These are phyloP conservation scores for Muricea muricata DNA, from an alignment of 92 coral and sea anemone genomes.

Conservation along the genomic window DNA sequence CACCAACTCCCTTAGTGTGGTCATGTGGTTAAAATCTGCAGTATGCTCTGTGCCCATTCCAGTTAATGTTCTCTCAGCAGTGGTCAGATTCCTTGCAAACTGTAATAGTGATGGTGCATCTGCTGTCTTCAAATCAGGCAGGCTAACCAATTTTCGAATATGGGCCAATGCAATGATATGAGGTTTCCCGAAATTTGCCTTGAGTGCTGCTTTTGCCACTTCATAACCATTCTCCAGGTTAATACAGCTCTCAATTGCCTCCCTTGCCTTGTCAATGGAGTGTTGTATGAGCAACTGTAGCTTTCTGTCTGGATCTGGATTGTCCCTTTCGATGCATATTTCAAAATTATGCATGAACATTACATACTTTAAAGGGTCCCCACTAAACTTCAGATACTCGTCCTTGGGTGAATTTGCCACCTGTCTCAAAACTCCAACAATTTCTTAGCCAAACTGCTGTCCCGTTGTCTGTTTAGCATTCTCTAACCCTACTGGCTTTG, in stretches of 20 bases:
- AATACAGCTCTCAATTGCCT: constrained; percentile 70
- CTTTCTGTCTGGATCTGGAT: constrained; percentile 53
- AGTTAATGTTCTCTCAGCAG: constrained; percentile 49
- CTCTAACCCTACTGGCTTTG: neutral
- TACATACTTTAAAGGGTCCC: constrained; percentile 38
- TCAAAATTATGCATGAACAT: constrained; percentile 55
- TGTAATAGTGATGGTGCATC: constrained; percentile 40
- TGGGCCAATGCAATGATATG: constrained; percentile 70
- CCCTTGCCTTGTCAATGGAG: constrained; percentile 71
- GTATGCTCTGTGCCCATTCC: constrained; percentile 71
- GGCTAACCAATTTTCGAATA: no score
- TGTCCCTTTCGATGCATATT: constrained; percentile 52
- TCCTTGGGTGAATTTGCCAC: neutral
- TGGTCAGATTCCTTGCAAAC: constrained; percentile 42
- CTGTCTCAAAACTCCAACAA: neutral
- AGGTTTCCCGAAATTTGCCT: constrained; percentile 67
- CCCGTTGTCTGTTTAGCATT: neutral
- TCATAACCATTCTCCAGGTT: constrained; percentile 44
- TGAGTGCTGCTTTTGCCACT: neutral
- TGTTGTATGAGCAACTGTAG: constrained; percentile 66
- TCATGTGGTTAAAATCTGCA: constrained; percentile 64
- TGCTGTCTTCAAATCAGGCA: no score
- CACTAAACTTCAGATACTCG: neutral
- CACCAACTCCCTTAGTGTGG: constrained; percentile 60
- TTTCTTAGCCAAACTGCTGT: neutral